These are phyloP conservation scores for Rosalia funebris DNA, from an alignment of 2,888 invertebrate species.

Conservation along the genomic window DNA sequence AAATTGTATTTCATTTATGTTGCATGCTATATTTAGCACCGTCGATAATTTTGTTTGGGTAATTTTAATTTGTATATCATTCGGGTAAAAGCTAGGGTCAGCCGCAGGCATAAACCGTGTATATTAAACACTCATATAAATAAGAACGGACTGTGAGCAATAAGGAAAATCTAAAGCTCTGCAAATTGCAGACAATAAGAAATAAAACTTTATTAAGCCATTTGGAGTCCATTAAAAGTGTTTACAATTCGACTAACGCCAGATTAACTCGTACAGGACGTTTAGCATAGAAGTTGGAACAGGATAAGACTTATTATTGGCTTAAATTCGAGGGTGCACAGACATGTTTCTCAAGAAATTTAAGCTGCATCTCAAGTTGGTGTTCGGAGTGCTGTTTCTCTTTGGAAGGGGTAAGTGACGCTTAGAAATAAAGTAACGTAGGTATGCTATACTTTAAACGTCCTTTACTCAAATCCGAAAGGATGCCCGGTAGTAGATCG, in stretches of 20 bases:
- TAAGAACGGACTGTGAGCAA: constrained; percentile 14
- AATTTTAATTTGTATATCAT: no score
- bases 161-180: constrained; percentile 41
- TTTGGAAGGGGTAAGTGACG: constrained; percentile 31
- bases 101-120: background rate
- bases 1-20: no score
- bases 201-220: constrained; percentile 53
- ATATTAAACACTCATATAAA: constrained; percentile 4
- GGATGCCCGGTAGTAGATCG: no score
- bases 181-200: constrained; percentile 46
- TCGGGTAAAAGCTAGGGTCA: no score
- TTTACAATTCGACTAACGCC: constrained; percentile 52
- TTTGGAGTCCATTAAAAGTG: constrained; percentile 52
- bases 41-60: no score
- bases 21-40: no score
- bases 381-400: constrained; percentile 17
- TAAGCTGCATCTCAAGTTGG: constrained; percentile 17
- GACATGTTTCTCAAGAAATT: constrained; percentile 25
- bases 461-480: no score
- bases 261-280: constrained; percentile 45
- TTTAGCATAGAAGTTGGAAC: constrained; percentile 33
- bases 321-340: constrained; percentile 7
- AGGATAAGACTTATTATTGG: constrained; percentile 17
- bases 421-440: background rate
- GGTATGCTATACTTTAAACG: no score